Conservation (phyloP, 1,140 invertebrate genomes). For the Leptinotarsa defecta region DNA sequence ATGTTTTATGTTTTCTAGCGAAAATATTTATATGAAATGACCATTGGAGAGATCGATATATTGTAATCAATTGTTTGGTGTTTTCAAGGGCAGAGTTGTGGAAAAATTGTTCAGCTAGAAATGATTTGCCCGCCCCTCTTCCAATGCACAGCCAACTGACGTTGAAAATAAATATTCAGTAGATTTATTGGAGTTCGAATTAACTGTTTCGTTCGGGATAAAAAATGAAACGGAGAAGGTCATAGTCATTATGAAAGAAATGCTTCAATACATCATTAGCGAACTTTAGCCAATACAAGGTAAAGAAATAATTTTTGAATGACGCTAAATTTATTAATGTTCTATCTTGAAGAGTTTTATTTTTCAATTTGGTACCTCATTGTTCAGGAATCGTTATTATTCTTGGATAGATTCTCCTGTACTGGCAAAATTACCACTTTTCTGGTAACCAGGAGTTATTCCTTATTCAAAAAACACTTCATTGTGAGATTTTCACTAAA, state of each 20-base stretch:
- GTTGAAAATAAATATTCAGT: not conserved
- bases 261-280: no score
- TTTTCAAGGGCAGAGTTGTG: constrained; percentile 19
- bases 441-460: no score
- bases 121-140: constrained; percentile 16
- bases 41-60: constrained; percentile 25
- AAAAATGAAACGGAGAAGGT: not conserved
- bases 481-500: no score
- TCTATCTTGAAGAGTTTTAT: no score
- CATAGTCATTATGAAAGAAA: no score
- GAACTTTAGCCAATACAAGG: not conserved
- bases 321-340: no score
- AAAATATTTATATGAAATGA: constrained; percentile 26
- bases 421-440: no score
- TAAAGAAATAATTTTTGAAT: constrained; percentile 4
- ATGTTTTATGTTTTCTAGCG: constrained; percentile 21
- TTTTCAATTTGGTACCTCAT: no score
- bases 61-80: constrained; percentile 20
- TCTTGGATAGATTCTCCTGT: no score
- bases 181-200: constrained; percentile 10
- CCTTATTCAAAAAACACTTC: no score
- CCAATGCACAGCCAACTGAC: not conserved
- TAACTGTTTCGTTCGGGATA: not conserved
- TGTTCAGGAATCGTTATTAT: no score
- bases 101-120: constrained; percentile 22